These are phyloP conservation scores for Halictus rubicundus DNA, from an alignment of 1,140 invertebrate genomes.

Conservation along the genomic window DNA sequence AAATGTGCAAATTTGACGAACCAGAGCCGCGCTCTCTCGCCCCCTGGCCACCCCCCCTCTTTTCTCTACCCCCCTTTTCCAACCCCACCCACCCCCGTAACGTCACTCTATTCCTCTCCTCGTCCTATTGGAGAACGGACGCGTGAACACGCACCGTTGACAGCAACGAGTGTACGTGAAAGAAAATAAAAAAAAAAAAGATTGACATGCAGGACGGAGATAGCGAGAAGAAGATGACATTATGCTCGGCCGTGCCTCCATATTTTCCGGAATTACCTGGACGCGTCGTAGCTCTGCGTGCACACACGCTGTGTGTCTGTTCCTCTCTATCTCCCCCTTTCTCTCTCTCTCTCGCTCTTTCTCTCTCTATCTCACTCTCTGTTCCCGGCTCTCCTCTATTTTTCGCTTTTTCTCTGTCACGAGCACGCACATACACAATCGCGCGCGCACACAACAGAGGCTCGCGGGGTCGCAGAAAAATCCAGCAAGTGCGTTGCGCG, in stretches of 20 bases:
- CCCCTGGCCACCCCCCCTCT: not conserved
- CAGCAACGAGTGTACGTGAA: conserved; percentile 32
- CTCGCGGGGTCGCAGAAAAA: not conserved
- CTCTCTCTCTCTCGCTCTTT: not conserved
- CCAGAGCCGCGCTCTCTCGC: conserved; percentile 54
- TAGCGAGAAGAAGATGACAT: conserved; percentile 24
- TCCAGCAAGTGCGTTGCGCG: not conserved
- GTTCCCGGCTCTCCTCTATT: not conserved
- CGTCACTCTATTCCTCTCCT: conserved; percentile 8
- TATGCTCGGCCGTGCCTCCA: conserved; percentile 7
- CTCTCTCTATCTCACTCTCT: not conserved
- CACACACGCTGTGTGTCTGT: not conserved
- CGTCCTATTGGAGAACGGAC: conserved; percentile 40
- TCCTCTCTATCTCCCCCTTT: not conserved
- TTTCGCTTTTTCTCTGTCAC: not conserved
- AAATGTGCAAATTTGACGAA: conserved; percentile 76
- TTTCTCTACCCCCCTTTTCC: too few relatives aligned
- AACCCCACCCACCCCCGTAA: not conserved
- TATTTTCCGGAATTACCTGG: conserved; percentile 33
- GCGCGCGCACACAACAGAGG: too few relatives aligned
- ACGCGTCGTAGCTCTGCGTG: not conserved
- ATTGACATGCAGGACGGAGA: not conserved
- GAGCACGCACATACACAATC: too few relatives aligned
- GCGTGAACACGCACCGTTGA: conserved; percentile 33
- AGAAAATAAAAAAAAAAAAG: conserved; percentile 33